Evolutionary conservation across 2,797 vertebrate genomes (phyloP).

Genomic region (Ispidina picta): DNA sequence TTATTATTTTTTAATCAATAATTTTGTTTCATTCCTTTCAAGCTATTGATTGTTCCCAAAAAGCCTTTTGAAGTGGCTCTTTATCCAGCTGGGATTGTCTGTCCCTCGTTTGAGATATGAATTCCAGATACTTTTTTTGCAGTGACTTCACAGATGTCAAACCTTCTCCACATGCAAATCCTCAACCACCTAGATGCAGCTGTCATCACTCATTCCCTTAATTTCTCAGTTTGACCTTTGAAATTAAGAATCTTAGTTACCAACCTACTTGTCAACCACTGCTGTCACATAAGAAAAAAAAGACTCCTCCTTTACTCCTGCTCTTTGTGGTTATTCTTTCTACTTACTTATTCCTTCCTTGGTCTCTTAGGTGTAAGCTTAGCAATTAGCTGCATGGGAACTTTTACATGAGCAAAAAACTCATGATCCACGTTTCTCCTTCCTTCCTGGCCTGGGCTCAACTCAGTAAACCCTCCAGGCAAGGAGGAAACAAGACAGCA

Average conservation of each 20-base stretch:
- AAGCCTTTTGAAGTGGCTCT: background rate
- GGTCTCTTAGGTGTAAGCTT: background rate
- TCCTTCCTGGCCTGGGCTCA: background rate
- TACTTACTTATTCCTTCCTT: background rate
- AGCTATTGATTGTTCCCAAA: background rate
- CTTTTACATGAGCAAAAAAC: background rate
- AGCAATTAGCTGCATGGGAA: background rate
- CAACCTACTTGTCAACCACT: background rate
- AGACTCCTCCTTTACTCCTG: background rate
- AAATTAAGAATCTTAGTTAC: background rate
- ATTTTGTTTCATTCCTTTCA: constrained; percentile 25
- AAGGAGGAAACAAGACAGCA: constrained; percentile 11
- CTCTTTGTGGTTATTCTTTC: background rate
- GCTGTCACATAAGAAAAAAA: background rate
- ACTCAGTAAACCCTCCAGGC: background rate
- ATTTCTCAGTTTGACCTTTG: background rate
- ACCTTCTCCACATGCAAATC: background rate
- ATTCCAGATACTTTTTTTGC: background rate
- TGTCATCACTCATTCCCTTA: background rate
- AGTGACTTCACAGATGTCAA: background rate
- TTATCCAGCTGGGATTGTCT: constrained; percentile 1
- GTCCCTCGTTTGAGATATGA: background rate
- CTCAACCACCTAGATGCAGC: background rate
- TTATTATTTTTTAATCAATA: constrained; percentile 33
- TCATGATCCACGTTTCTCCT: background rate